Evolutionary conservation across 2,797 vertebrate species (phyloP), one percentile per base, ranked within the genome.

Genomic region (Enteromius anoplus): DNA sequence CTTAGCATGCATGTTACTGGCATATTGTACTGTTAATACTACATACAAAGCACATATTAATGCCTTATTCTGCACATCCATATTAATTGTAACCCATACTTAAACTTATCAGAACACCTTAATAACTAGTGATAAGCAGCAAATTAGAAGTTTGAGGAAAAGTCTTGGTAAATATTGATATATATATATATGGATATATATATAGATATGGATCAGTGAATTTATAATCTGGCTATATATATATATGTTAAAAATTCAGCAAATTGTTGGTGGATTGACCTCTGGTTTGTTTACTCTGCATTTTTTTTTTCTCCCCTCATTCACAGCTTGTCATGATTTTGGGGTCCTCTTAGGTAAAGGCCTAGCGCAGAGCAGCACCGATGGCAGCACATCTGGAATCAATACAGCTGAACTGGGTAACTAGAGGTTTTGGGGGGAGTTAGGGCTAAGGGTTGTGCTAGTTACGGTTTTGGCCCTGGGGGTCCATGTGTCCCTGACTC

Each of bases 401-500:
- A 94, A 95, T 96, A 92, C 90, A 91, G 89, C 87, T 92, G 88
- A 91, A 89, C 88, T 86, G 88, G 88, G 89, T 93, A 92, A 93
- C 91, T 92, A 84, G 90, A 89, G 91, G 87, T 91, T 66, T 85
- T 89, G 93, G 90, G 91, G 85, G 82, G 81, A 3, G 40, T 69
- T 83, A 55, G 79, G 86, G 87, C 83, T 82, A 88, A 86, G 87
- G 92, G 91, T 87, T 88, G 91, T 89, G 89, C 92, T 93, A 87
- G 92, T 91, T 94, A 91, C 92, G 91, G 92, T 91, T 94, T 94
- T 94, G 91, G 95, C 93, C 95, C 94, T 94, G 91, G 92, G 94
- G 95, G 92, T 94, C 92, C 91, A 88, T 93, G 93, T 93, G 94
- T 95, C 94, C 94, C 94, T 95, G 94, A 94, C 94, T 95, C 94